Base-by-base conservation (phyloP, 2,113 vertebrate species). In the Hippoglossus stenolepis region DNA sequence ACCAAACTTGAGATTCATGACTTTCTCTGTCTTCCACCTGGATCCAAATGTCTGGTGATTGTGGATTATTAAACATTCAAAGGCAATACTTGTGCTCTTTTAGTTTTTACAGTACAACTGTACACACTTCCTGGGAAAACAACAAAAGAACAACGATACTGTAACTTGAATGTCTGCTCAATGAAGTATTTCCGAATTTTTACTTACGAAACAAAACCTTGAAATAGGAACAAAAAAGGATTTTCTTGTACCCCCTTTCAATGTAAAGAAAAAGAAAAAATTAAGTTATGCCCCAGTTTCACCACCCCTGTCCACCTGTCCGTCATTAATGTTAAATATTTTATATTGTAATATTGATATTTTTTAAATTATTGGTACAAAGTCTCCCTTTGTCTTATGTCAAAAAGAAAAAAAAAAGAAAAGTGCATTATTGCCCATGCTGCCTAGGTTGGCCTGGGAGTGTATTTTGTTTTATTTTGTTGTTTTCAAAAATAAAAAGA, bases 401-500 rank as follows among this genome's bases (percentile, higher is more conserved):
- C 84, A 67, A 81, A 85, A 86, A 67, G 43, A 70, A 54, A 65
- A 79, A 85, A 64, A 70, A 65, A 82, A 85, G 73, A 83, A 83
- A 95, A 95, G 94, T 95, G 94, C 94, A 89, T 94, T 95, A 93
- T 94, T 77, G 87, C 88, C 92, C 86, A 58, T 77, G 86, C 91
- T 91, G 92, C 92, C 92, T 93, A 24, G 26, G 71, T 85, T 58
- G 86, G 86, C 88, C 85, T 82, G 86, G 80, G 84, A 71, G 73
- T 73, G 71, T 67, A 4, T 71, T 71, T 63, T 14, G 20, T 38
- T n/a, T 67, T 60, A 3, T 35, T 69, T 51, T 26, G 24, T 17
- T 51, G 11, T 21, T 13, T 38, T 35, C 23, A 56, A 40, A 38
- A 31, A 40, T 6, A 3, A 47, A 10, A 71, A 71, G 62, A 82